Conservation (phyloP, 1,140 invertebrate species). For the Nixonia krombeini region DNA sequence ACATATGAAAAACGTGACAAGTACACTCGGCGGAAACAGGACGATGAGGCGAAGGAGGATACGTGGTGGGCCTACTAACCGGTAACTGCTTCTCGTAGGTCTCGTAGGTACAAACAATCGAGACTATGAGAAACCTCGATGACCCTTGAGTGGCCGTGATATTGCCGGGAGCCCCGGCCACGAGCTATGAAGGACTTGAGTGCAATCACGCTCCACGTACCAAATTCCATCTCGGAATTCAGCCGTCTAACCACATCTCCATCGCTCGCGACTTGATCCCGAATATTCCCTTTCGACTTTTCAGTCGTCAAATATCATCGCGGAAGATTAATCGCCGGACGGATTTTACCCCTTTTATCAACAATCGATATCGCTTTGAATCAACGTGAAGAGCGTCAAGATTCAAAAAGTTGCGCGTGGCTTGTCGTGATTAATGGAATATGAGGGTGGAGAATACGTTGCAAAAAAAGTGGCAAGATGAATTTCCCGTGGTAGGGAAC, state of each 20-base stretch:
- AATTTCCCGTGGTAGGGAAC: conserved; percentile 3
- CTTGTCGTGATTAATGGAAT: conserved; percentile 2
- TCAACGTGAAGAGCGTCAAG: too few species aligned
- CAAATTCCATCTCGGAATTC: conserved; percentile 54
- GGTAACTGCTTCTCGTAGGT: conserved; percentile 51
- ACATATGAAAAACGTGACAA: conserved; percentile 42
- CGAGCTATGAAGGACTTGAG: conserved; percentile 62
- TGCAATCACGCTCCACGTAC: conserved; percentile 65
- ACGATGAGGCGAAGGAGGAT: conserved; percentile 51
- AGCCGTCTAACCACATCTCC: conserved; percentile 53
- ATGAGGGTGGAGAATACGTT: neutral
- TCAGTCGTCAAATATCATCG: conserved; percentile 8
- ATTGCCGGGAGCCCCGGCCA: conserved; percentile 63
- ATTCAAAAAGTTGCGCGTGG: neutral
- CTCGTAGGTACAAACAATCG: conserved; percentile 55
- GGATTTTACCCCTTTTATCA: too few species aligned
- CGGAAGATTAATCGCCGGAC: too few species aligned
- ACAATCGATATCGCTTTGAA: too few species aligned
- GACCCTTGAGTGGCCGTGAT: conserved; percentile 70
- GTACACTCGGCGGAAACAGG: conserved; percentile 8
- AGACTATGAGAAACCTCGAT: conserved; percentile 68
- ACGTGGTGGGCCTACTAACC: conserved; percentile 41
- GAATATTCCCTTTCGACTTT: conserved; percentile 30
- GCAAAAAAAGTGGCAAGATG: conserved; percentile 6
- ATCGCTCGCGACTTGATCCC: conserved; percentile 37